Conservation (phyloP, 2,797 vertebrate species). For the Poeciliopsis infans region DNA sequence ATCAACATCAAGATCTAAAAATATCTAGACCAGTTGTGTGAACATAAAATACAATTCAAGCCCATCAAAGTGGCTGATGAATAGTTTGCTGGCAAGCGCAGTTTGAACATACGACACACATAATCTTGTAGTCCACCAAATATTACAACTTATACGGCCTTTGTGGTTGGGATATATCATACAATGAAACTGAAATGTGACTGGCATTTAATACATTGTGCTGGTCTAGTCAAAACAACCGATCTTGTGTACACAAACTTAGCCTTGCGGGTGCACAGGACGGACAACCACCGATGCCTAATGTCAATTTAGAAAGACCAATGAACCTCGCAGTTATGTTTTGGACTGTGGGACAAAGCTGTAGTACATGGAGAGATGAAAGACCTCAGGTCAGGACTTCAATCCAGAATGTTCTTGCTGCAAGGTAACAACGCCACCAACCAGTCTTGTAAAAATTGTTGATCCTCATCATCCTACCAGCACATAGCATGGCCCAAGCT, state of each 20-base stretch:
- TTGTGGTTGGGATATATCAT: not conserved
- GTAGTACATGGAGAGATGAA: not conserved
- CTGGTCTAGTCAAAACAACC: not conserved
- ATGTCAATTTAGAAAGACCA: not conserved
- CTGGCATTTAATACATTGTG: not conserved
- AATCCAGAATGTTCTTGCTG: not conserved
- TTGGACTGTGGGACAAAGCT: not conserved
- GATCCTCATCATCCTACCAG: not conserved
- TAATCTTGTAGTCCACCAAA: not conserved
- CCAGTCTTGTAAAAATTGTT: not conserved
- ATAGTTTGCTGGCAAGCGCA: not conserved
- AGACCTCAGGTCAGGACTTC: not conserved
- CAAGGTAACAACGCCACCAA: not conserved
- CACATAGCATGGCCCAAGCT: not conserved
- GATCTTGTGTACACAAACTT: not conserved
- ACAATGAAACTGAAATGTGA: not conserved
- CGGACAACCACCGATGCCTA: not conserved
- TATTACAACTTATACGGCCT: not conserved
- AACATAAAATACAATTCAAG: not conserved
- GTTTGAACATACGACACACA: not conserved
- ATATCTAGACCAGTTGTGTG: not conserved
- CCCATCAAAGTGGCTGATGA: not conserved
- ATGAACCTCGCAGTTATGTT: not conserved
- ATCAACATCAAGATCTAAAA: not conserved
- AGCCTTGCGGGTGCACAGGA: not conserved